phyloP scores from a whole-genome alignment of 2,888 invertebrate genomes.

The Drosophila diplacantha region DNA sequence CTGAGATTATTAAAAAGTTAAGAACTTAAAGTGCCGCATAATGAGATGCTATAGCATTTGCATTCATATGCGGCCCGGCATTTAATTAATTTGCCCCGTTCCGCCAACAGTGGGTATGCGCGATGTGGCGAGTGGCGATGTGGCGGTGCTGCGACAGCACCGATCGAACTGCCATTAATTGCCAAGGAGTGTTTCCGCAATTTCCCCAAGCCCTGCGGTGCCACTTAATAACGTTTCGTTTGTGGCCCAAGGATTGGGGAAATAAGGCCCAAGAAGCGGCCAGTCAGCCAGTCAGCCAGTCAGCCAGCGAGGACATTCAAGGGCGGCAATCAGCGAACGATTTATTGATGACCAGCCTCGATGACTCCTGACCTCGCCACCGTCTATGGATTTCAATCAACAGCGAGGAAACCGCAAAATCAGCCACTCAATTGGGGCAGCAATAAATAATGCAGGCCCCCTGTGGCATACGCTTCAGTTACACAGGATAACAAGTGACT shows the following conservation, averaged over 20 bases:
- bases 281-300: not conserved
- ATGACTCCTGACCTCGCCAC: conserved; percentile 16
- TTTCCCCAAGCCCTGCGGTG: conserved; percentile 51
- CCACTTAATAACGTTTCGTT: conserved; percentile 46
- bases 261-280: conserved; percentile 3
- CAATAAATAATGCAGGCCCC: conserved; percentile 33
- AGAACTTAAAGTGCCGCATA: conserved; percentile 58
- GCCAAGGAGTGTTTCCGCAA: conserved; percentile 34
- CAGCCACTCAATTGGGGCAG: conserved; percentile 33
- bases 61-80: conserved; percentile 53
- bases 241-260: conserved; percentile 11
- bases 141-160: conserved; percentile 9
- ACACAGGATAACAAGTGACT: conserved; percentile 1
- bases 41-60: conserved; percentile 64
- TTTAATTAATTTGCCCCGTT: conserved; percentile 56
- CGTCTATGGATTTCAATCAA: conserved; percentile 62
- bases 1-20: conserved; percentile 62
- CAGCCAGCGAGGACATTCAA: conserved; percentile 8
- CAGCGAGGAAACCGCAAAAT: conserved; percentile 59
- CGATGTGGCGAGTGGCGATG: conserved; percentile 13
- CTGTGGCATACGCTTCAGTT: conserved; percentile 9
- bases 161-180: conserved; percentile 51
- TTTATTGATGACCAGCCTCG: conserved; percentile 39
- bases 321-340: conserved; percentile 29
- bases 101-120: conserved; percentile 42